A percentile compares a stretch with the other conserved stretches of the same genome.
Conservation (phyloP, 2,888 invertebrate species). For the Hesperia comma region DNA sequence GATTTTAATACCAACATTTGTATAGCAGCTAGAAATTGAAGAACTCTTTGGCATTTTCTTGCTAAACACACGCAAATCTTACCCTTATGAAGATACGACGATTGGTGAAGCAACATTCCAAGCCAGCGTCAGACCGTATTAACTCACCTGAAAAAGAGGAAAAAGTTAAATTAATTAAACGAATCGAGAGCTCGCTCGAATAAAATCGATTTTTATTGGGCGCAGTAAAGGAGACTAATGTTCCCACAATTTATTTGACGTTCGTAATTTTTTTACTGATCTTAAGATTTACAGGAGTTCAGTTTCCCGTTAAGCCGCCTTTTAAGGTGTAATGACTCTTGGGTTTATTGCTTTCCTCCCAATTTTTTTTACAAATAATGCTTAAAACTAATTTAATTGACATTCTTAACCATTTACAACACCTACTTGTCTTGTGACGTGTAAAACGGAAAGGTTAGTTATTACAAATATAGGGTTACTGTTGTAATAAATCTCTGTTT, state of each 20-base stretch:
- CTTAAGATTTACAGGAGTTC: slow-evolving; percentile 39
- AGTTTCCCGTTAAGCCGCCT: slow-evolving; percentile 38
- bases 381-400: background rate
- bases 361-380: background rate
- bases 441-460: no score
- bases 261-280: slow-evolving; percentile 46
- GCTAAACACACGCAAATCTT: no score
- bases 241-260: slow-evolving; percentile 52
- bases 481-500: no score
- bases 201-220: slow-evolving; percentile 52
- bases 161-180: slow-evolving; percentile 54
- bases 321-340: slow-evolving; percentile 29
- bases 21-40: no score
- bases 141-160: slow-evolving; percentile 62
- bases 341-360: slow-evolving; percentile 23
- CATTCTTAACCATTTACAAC: no score
- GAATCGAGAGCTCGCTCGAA: slow-evolving; percentile 47
- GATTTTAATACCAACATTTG: no score
- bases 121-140: slow-evolving; percentile 41
- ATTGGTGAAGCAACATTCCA: background rate
- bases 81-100: background rate
- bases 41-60: no score
- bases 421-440: no score
- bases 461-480: no score
- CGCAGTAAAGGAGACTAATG: slow-evolving; percentile 49